Evolutionary conservation across 2,888 invertebrate species (phyloP), one percentile per base, ranked within the genome.

Genomic region (Nematopogon swammerdamellus): DNA sequence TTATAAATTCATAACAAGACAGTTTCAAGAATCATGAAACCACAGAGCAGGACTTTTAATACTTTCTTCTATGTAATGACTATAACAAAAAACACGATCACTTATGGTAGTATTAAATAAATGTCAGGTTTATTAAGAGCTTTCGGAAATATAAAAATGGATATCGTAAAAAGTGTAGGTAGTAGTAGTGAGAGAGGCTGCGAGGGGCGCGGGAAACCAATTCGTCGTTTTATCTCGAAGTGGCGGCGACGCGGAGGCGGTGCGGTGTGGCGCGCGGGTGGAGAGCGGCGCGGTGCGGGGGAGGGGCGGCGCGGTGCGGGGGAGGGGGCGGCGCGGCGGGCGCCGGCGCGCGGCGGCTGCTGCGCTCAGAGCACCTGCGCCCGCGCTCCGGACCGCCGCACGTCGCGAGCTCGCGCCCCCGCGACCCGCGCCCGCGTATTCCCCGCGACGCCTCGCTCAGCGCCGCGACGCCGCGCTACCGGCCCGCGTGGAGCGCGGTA

Each of bases 351-450:
- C 77, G 75, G 79, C 72, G 77, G 79, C 77, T 82, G 83, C 81
- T 76, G 83, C 83, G 83, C 83, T 83, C 85, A 84, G 84, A 85
- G 85, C 85, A 85, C 84, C 84, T 84, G 83, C 84, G 84, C 82
- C 83, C 79, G 77, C 79, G 80, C 70, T 77, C 80, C 70, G 81
- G 70, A 72, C 80, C 80, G 72, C 81, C 80, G 72, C 73, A 75
- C 72, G 74, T 71, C 68, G 77, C 67, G 72, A 72, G 76, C 70
- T 72, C 72, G 64, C 62, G 50, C 64, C 74, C 75, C 50, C 44
- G 11, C 44, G 18, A 6, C 2, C 70, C 44, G 71, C 70, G 63
- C 65, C 65, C 62, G 66, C 67, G 68, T 67, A n/a, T n/a, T n/a
- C n/a, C n/a, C n/a, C 68, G 65, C 68, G 65, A 57, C 58, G 58